phyloP scores from a whole-genome alignment of 2,113 vertebrate genomes.

The Antechinus flavipes region DNA sequence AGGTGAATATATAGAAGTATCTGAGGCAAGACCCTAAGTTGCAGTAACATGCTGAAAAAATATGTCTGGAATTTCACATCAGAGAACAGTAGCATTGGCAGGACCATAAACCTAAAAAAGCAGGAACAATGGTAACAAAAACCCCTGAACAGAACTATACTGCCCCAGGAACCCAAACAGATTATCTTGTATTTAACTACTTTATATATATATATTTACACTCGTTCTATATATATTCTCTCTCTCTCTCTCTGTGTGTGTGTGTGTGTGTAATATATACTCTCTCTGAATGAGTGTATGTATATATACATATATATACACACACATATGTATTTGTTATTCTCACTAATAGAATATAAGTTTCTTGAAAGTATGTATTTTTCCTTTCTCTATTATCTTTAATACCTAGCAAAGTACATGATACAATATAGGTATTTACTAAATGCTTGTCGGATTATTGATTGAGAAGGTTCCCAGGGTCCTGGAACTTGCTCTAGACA shows the following conservation, averaged over 20 bases:
- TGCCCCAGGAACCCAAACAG: not conserved
- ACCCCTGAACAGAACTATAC: not conserved
- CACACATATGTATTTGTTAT: not conserved
- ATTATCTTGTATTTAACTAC: no score
- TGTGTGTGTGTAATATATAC: no score
- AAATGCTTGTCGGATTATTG: not conserved
- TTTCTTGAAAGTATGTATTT: not conserved
- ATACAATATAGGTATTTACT: not conserved
- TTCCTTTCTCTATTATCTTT: not conserved
- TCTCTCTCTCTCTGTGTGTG: no score
- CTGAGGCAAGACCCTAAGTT: not conserved
- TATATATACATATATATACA: not conserved
- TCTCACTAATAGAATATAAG: not conserved
- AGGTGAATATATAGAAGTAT: not conserved
- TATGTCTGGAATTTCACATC: not conserved
- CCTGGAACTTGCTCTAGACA: not conserved
- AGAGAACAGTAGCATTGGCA: not conserved
- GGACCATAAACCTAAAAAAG: not conserved
- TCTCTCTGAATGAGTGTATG: no score
- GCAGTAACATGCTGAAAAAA: not conserved
- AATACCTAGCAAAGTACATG: not conserved
- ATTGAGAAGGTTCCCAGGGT: not conserved
- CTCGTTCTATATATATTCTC: no score
- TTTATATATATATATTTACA: no score
- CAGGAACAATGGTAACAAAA: not conserved